phyloP scores from a whole-genome alignment of 2,888 invertebrate species.

The Agrotis exclamationis region DNA sequence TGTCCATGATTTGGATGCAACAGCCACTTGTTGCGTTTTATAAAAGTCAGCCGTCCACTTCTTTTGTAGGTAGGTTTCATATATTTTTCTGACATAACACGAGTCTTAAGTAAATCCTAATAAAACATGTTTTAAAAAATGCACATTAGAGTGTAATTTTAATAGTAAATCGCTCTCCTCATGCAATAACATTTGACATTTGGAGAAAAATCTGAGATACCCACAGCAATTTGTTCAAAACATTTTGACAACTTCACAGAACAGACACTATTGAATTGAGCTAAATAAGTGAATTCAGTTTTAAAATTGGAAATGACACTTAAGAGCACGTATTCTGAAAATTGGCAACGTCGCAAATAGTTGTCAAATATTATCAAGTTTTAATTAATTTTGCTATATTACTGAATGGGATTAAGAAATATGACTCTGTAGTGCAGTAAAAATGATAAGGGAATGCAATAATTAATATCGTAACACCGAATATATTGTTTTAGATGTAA shows the following conservation, averaged over 20 bases:
- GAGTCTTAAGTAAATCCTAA: not conserved
- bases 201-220: not conserved
- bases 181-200: not conserved
- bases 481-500: too few relatives aligned
- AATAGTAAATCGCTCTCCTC: not conserved
- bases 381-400: too few relatives aligned
- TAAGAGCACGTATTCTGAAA: too few relatives aligned
- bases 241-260: not conserved
- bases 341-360: too few relatives aligned
- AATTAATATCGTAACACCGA: too few relatives aligned
- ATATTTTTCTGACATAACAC: not conserved
- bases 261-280: constrained; percentile 6
- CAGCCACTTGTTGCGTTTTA: too few relatives aligned
- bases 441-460: too few relatives aligned
- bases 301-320: constrained; percentile 17
- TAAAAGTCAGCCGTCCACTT: not conserved
- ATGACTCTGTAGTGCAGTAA: too few relatives aligned
- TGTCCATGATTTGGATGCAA: too few relatives aligned
- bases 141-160: not conserved
- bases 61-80: not conserved
- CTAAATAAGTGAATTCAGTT: constrained; percentile 16
- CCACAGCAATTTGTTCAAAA: not conserved
- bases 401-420: too few relatives aligned
- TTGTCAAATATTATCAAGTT: too few relatives aligned
- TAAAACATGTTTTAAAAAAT: too few relatives aligned